Evolutionary conservation across 2,113 vertebrate genomes (phyloP), one percentile per base, ranked within the genome.

Genomic region (Chaetorhynchus papuensis): DNA sequence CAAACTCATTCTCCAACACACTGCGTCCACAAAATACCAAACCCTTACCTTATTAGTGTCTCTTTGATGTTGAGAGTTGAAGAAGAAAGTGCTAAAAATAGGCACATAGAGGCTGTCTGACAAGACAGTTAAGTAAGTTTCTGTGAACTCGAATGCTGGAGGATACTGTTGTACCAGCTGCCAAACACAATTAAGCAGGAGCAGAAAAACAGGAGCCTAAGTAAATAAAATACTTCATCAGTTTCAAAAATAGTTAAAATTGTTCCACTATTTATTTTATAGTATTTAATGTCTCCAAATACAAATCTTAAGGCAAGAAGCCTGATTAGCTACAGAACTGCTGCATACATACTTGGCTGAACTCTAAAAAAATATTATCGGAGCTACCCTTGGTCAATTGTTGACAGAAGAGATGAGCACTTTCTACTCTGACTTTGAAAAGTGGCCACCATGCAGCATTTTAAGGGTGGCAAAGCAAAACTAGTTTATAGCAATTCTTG

Each of bases 71-170:
- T 98, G 97, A 0, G 98, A 98, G 93, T 99, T 99, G 97, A 99
- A 99, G 94, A 99, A 99, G 96, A 99, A 99, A 80, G 99, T 99
- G 97, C 98, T 98, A 94, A 99, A 99, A 91, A 99, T 97, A 47
- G 99, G 98, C 61, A 99, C 97, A 41, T 99, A 98, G 21, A 99
- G 77, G 93, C 98, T 99, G 93, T 99, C 99, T 15, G 99, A 99
- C 95, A 99, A 85, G 44, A 99, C 99, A 7, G 98, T 99, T 97
- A 99, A 96, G 91, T 98, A 99, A 14, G 99, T 99, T 97, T 99
- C 98, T 3, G 98, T 98, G 97, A 99, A 99, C 86, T 99, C 98
- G 94, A 99, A 99, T 5, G 99, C 98, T 15, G 98, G 97, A 54
- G 98, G 97, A 80, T 99, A 97, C 90, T 99, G 99, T 76, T 98